Conservation (phyloP, 2,113 vertebrate genomes). For the Pollachius pollachius region DNA sequence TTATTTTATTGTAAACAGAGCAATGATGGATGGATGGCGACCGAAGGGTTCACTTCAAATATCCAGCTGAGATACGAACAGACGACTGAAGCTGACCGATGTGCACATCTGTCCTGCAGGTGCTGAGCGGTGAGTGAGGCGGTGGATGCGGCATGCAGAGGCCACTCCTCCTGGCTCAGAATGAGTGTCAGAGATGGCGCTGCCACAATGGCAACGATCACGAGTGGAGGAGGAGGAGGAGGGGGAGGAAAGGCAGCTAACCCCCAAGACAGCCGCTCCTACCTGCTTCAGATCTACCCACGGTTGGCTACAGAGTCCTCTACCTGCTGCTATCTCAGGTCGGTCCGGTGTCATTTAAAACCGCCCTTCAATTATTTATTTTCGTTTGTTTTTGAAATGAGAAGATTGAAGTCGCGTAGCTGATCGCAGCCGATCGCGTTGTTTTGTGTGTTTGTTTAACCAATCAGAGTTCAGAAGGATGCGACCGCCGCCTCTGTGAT, state of each 20-base stretch:
- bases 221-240: conserved; percentile 56
- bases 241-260: conserved; percentile 65
- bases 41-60: no score
- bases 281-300: conserved; percentile 89
- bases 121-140: conserved; percentile 70
- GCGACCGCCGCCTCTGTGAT: conserved; percentile 86
- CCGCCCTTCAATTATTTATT: neutral
- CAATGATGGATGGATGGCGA: no score
- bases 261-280: conserved; percentile 75
- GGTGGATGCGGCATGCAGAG: conserved; percentile 86
- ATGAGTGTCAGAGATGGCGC: conserved; percentile 92
- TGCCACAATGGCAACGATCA: conserved; percentile 64
- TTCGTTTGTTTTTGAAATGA: neutral
- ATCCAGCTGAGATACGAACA: no score
- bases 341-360: conserved; percentile 2
- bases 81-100: no score
- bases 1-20: no score
- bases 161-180: conserved; percentile 77
- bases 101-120: conserved; percentile 60
- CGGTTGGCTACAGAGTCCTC: conserved; percentile 73
- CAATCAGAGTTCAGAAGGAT: conserved; percentile 84
- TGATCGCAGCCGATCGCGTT: neutral
- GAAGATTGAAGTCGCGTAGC: neutral
- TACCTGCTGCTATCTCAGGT: conserved; percentile 79
- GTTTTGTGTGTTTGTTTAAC: neutral